Base-by-base conservation (phyloP, 2,113 vertebrate genomes). In the Lepidothrix coronata region DNA sequence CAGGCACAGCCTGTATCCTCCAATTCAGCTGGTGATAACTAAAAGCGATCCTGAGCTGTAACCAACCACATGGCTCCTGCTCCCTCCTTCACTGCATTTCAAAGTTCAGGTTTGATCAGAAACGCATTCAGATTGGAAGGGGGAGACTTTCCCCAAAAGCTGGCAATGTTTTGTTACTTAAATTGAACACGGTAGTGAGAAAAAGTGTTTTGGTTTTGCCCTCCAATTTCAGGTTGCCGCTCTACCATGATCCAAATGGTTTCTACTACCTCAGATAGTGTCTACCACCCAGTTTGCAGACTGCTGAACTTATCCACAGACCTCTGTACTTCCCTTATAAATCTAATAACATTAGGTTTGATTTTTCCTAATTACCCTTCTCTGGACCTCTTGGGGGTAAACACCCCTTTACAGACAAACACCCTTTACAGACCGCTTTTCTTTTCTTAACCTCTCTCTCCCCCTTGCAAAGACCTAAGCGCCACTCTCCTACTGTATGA, bases 1-100 rank as follows among this genome's bases (percentile, higher is more conserved):
- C 90, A 95, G 96, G 93, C 94, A 95, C 95, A 95, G 91, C 85
- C 94, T 96, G 93, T 95, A 97, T 97, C 96, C 94, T 96, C 91
- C 88, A 94, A 79, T 93, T 97, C 95, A 96, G 92, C 93, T 96
- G 95, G n/a, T 88, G 88, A 66, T 51, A 88, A 76, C 91, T 91
- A 88, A 90, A 96, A 91, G 90, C 8, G 8, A 95, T 86, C 41
- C 85, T 11, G 8, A 79, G 73, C 62, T 31, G 18, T 31, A 89
- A 85, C 90, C 88, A 92, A 79, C 77, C 1, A 2, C 81, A 59
- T 2, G 3, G 82, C 65, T 91, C 79, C 55, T 8, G 44, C 70
- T 94, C 54, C 33, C 57, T 52, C 57, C 73, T 73, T 51, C 27
- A 14, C 66, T 27, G 22, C 72, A 20, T 46, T 94, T 71, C 49